Conservation (phyloP, 2,113 vertebrate genomes). For the Eptesicus fuscus region DNA sequence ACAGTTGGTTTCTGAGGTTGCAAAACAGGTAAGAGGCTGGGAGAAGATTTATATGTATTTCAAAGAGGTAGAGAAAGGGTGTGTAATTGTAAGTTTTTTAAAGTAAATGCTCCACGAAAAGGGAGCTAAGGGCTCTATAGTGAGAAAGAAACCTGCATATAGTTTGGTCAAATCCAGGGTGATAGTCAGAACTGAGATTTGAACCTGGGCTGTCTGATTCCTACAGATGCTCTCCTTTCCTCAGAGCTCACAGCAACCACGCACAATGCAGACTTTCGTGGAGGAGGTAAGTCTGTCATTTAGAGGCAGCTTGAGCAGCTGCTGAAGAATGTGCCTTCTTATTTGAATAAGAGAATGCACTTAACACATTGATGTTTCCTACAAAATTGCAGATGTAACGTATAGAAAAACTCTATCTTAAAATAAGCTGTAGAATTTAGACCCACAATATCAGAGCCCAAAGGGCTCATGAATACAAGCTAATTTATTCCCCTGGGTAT, state of each 20-base stretch:
- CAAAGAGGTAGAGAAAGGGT: background rate
- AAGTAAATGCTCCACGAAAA: background rate
- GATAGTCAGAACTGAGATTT: background rate
- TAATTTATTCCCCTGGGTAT: background rate
- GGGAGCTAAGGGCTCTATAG: background rate
- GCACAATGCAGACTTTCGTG: background rate
- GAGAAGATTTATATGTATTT: background rate
- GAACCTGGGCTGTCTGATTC: background rate
- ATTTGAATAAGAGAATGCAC: conserved; percentile 13
- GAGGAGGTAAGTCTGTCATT: background rate
- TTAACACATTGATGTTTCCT: background rate
- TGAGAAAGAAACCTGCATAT: background rate
- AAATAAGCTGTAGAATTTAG: conserved; percentile 32
- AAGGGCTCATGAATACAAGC: background rate
- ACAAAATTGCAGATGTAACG: background rate
- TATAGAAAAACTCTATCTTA: conserved; percentile 8
- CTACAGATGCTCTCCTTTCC: background rate
- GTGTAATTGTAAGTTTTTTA: background rate
- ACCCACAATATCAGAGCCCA: background rate
- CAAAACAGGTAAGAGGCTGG: background rate
- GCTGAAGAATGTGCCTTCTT: conserved; percentile 7
- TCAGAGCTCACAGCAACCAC: background rate
- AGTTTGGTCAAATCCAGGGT: background rate
- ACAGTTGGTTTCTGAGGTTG: background rate
- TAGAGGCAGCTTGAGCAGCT: background rate